Conservation (phyloP, 2,113 vertebrate genomes). For the Rana temporaria region DNA sequence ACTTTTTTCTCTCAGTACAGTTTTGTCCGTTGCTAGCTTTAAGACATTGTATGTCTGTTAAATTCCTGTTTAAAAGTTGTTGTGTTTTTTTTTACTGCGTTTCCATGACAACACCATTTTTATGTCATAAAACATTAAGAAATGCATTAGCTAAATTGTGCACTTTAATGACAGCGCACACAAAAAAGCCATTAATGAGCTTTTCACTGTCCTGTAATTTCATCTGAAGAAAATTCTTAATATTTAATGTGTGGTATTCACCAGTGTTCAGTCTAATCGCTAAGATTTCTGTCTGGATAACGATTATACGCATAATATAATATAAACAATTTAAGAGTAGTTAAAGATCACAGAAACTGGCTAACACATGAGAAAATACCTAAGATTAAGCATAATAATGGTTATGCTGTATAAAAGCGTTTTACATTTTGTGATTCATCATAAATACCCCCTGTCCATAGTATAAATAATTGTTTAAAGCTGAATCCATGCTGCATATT, state of each 20-base stretch:
- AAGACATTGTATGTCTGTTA: neutral
- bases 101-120: neutral
- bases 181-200: conserved; percentile 6
- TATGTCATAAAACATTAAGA: conserved; percentile 17
- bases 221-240: neutral
- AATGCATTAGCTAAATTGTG: conserved; percentile 9
- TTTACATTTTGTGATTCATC: no score
- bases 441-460: no score
- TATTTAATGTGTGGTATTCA: conserved; percentile 10
- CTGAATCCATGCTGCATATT: no score
- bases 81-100: neutral
- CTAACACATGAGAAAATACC: no score
- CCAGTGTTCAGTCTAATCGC: neutral
- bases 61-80: neutral
- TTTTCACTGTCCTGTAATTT: conserved; percentile 26
- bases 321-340: neutral
- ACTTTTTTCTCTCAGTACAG: no score
- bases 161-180: neutral
- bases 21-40: no score
- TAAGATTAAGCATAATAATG: no score
- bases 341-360: neutral
- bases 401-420: no score
- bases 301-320: no score
- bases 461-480: no score
- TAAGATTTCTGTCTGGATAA: neutral